Base-by-base conservation (phyloP, 2,797 vertebrate genomes). In the Acipenser oxyrinchus region DNA sequence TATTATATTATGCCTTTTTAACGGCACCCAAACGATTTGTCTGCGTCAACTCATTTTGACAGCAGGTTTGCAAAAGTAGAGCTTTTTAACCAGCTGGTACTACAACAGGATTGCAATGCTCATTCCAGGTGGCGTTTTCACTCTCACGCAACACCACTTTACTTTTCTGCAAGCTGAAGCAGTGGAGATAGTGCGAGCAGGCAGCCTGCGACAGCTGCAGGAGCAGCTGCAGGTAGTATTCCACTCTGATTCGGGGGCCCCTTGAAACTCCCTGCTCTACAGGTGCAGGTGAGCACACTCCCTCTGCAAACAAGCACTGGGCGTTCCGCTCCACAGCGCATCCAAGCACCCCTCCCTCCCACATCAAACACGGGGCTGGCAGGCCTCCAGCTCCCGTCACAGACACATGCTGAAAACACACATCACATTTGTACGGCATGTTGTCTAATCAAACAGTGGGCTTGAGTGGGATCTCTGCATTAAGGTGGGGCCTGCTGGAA, bases 381-480 rank as follows among this genome's bases (percentile, higher is more conserved):
- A 59, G 49, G 18, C 12, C 65, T 73, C 74, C 83, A 84, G 71
- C 63, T 11, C 53, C 18, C 50, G 12, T 64, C 70, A 64, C 66
- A 48, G 55, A 13, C 62, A n/a, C 37, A 52, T 12, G 51, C 61
- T 51, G 60, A 57, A 60, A 71, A 65, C 75, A 72, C 68, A 65
- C 51, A 55, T 70, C 71, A 71, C 75, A 77, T 81, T 86, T 87
- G 83, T 79, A 73, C 81, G 66, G 71, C 51, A 76, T 79, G 81
- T 83, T 83, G 80, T 83, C 82, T 82, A 77, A 88, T 83, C 81
- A 87, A 86, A 87, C 79, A 85, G 72, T 59, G 73, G 75, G 78
- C 71, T 64, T 71, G 68, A 64, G 72, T 77, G 77, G 69, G 80
- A 78, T 79, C 80, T 37, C 13, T 48, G 64, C 37, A 37, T 37